Evolutionary conservation across 1,140 invertebrate species (phyloP).

Genomic region (Trachymyrmex septentrionalis): DNA sequence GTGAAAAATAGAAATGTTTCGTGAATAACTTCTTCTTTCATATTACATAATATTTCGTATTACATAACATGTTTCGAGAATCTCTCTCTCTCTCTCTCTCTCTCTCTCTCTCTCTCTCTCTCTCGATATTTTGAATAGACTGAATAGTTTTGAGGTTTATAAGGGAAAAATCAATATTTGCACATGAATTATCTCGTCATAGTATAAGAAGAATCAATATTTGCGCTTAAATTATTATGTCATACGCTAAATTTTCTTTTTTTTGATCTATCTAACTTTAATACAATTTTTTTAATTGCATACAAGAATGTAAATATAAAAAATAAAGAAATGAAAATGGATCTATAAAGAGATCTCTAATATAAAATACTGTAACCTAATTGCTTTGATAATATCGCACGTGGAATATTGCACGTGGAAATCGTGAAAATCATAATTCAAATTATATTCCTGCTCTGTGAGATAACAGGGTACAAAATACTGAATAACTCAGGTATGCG

Average conservation of each 20-base stretch:
- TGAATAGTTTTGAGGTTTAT: background rate
- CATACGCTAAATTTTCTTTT: background rate
- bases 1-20: background rate
- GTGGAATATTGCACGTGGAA: background rate
- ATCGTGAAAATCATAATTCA: background rate
- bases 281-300: background rate
- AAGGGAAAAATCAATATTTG: background rate
- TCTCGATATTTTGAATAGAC: background rate
- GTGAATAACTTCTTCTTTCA: background rate
- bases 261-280: background rate
- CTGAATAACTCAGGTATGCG: background rate
- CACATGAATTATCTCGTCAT: background rate
- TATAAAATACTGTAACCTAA: background rate
- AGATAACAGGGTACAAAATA: slow-evolving; percentile 18
- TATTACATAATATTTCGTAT: slow-evolving; percentile 7
- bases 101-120: background rate
- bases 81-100: background rate
- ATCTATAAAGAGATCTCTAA: background rate
- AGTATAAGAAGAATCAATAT: background rate
- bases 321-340: background rate
- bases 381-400: background rate
- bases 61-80: background rate
- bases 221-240: background rate
- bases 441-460: background rate
- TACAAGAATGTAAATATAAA: background rate